These are phyloP conservation scores for Halcyon leucocephala DNA, from an alignment of 2,797 vertebrate genomes.

Conservation along the genomic window DNA sequence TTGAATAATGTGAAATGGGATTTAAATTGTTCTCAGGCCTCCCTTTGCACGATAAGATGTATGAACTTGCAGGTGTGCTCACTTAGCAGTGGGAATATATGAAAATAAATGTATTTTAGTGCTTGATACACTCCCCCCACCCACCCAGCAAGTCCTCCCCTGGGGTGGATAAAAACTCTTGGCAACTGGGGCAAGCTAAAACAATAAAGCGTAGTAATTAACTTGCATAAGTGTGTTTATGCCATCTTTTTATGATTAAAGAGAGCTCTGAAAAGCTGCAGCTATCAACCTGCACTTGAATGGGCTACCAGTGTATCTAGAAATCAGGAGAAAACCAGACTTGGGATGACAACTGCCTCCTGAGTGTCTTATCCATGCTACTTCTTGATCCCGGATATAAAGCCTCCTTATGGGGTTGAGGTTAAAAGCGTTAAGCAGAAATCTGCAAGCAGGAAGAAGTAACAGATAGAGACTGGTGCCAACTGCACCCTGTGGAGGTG, in stretches of 20 bases:
- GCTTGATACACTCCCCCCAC: not conserved
- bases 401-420: not conserved
- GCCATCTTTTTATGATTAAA: not conserved
- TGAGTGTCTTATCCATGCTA: not conserved
- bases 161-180: not conserved
- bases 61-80: not conserved
- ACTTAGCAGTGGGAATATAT: not conserved
- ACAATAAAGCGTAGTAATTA: not conserved
- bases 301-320: not conserved
- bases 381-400: not conserved
- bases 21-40: not conserved
- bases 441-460: not conserved
- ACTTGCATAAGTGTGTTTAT: not conserved
- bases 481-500: not conserved
- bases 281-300: not conserved
- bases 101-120: not conserved
- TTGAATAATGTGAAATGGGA: not conserved
- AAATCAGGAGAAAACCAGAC: not conserved
- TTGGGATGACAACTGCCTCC: not conserved
- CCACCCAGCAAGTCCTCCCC: not conserved
- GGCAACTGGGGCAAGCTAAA: not conserved
- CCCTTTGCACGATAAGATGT: not conserved
- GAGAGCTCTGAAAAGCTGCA: not conserved
- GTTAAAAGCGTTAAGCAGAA: not conserved
- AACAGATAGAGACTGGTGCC: not conserved